Evolutionary conservation across 2,113 vertebrate species (phyloP), one percentile per base, ranked within the genome.

Genomic region (Bufo gargarizans): DNA sequence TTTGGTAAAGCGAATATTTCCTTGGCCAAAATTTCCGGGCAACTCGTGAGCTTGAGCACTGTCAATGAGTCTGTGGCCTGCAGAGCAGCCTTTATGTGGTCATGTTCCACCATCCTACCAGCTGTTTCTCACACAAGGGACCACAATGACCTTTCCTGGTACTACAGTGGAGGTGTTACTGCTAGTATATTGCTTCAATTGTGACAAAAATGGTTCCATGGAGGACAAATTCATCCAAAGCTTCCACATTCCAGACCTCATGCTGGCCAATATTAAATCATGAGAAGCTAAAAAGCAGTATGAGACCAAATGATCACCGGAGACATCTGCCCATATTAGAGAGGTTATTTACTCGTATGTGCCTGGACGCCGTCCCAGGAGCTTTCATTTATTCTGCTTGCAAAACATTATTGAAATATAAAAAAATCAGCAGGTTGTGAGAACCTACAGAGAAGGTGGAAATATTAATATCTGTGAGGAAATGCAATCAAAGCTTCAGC

Each of bases 121-220:
- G 83, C 83, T 85, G 83, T 47, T 56, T 56, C 33, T 58, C 71
- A 85, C 84, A 74, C 83, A 16, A 59, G 69, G 69, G 84, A 85
- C 65, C 14, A 16, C 16, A 56, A 59, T 85, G 53, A 74, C 69
- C 67, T 55, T 22, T 56, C 84, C n/a, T 12, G 7, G 4, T 43
- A 72, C 45, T 85, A 55, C 83, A 22, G 50, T 72, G n/a, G 67
- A 55, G 47, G 22, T 72, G 50, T 72, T 74, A 74, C 19, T 47
- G 67, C 50, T 10, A 69, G 43, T 85, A 33, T 53, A 53, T 85
- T 85, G 69, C 84, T 72, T 72, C 55, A 20, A 56, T 74, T 77
- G 43, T 56, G 43, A 53, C 69, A 47, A 45, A 72, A 74, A 86
- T 17, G 17, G 6, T 6, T 86, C 72, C 55, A 59, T 33, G 17